A percentile compares a stretch with the other conserved stretches of the same genome.
Conservation (phyloP, 2,113 vertebrate genomes). For the Vanacampus margaritifer region DNA sequence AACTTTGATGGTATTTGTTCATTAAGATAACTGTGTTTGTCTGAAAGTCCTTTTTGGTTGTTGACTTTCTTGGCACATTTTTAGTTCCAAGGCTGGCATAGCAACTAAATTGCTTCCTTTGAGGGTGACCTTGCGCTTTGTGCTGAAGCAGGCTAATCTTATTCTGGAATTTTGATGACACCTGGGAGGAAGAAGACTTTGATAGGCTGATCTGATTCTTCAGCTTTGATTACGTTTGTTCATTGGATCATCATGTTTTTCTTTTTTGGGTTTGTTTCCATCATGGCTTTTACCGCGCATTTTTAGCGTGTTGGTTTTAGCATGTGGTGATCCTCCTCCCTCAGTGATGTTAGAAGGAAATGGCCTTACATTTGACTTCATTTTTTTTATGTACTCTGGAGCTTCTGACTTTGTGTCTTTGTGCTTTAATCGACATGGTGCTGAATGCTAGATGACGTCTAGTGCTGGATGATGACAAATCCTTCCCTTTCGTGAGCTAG, state of each 20-base stretch:
- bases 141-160: not conserved
- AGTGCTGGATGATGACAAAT: not conserved
- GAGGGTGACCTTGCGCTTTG: not conserved
- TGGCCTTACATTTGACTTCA: constrained; percentile 15
- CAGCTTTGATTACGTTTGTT: not conserved
- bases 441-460: constrained; percentile 4
- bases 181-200: not conserved
- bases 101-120: not conserved
- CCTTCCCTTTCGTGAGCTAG: not conserved
- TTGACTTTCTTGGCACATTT: not conserved
- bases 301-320: constrained; percentile 26
- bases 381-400: not conserved
- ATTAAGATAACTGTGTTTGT: not conserved
- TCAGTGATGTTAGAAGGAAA: constrained; percentile 29
- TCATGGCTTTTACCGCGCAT: constrained; percentile 15
- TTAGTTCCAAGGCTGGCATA: not conserved
- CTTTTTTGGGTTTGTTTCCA: not conserved
- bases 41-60: not conserved
- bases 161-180: not conserved
- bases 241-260: not conserved
- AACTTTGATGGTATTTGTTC: not conserved
- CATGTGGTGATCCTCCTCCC: constrained; percentile 10
- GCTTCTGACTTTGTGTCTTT: constrained; percentile 4
- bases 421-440: constrained; percentile 2
- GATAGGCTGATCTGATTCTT: not conserved